A percentile compares a stretch with the other conserved stretches of the same genome.
phyloP scores from a whole-genome alignment of 2,888 invertebrate genomes.

The Notodonta ziczac region DNA sequence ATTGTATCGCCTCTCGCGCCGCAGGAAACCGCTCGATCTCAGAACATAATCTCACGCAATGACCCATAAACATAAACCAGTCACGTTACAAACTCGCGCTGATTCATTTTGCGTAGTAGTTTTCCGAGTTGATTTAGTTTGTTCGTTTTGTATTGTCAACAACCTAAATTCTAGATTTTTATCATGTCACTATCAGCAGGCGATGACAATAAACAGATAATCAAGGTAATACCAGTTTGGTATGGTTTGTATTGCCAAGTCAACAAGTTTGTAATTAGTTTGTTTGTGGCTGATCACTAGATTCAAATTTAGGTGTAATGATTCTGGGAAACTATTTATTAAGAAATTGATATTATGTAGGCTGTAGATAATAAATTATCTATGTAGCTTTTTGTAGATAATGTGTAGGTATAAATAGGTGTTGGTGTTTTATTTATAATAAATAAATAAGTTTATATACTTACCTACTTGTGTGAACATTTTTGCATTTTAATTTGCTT shows the following conservation, averaged over 20 bases:
- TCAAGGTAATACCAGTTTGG: neutral
- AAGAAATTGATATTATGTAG: too few relatives aligned
- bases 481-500: too few relatives aligned
- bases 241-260: neutral
- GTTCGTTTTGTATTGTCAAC: conserved; percentile 7
- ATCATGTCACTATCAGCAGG: conserved; percentile 9
- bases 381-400: too few relatives aligned
- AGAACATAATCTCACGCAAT: conserved; percentile 36
- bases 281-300: too few relatives aligned
- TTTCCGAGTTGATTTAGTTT: conserved; percentile 19
- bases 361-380: too few relatives aligned
- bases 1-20: too few relatives aligned
- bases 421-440: too few relatives aligned
- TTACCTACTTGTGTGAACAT: too few relatives aligned
- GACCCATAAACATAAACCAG: conserved; percentile 45
- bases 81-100: conserved; percentile 35
- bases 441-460: too few relatives aligned
- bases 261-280: too few relatives aligned
- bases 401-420: too few relatives aligned
- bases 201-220: neutral
- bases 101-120: conserved; percentile 31
- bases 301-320: neutral
- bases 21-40: conserved; percentile 6
- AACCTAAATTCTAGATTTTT: conserved; percentile 6
- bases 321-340: too few relatives aligned